A percentile compares a stretch with the other conserved stretches of the same genome.
Evolutionary conservation across 2,113 vertebrate species (phyloP).

Genomic region (Poeciliopsis retropinna): DNA sequence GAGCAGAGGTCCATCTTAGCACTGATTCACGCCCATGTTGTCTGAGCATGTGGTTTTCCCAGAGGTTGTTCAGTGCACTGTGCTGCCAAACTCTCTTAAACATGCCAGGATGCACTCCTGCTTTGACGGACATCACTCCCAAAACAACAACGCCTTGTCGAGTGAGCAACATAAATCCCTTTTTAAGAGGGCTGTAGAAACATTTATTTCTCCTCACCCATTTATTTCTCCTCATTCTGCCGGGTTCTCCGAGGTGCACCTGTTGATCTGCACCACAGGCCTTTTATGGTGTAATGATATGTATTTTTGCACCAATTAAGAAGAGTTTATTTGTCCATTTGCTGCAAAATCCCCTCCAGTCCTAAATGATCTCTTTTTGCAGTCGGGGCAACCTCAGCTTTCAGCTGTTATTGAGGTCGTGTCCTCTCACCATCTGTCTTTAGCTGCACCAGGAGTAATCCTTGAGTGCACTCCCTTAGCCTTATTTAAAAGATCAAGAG

Average conservation of each 20-base stretch:
- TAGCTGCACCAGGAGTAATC: conserved; percentile 54
- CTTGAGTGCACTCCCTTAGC: conserved; percentile 55
- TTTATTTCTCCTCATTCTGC: conserved; percentile 25
- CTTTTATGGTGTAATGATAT: conserved; percentile 16
- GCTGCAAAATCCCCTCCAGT: conserved; percentile 35
- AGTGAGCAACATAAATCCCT: conserved; percentile 50
- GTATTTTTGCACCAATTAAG: conserved; percentile 32
- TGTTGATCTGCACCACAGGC: conserved; percentile 32
- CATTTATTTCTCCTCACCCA: conserved; percentile 34
- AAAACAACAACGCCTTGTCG: conserved; percentile 45
- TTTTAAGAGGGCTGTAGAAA: conserved; percentile 25
- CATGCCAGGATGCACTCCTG: conserved; percentile 46
- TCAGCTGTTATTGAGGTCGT: conserved; percentile 62
- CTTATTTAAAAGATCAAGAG: conserved; percentile 62
- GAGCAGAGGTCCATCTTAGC: conserved; percentile 41
- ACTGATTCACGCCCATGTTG: conserved; percentile 44
- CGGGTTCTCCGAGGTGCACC: conserved; percentile 33
- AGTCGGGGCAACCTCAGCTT: conserved; percentile 50
- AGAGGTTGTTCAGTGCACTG: conserved; percentile 35
- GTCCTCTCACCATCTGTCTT: conserved; percentile 74
- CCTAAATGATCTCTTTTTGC: conserved; percentile 49
- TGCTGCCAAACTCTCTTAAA: conserved; percentile 61
- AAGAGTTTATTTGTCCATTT: conserved; percentile 26
- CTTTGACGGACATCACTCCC: conserved; percentile 38
- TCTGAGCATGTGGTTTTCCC: conserved; percentile 46